Evolutionary conservation across 2,888 invertebrate species (phyloP).

Genomic region (Pharmacophagus antenor): DNA sequence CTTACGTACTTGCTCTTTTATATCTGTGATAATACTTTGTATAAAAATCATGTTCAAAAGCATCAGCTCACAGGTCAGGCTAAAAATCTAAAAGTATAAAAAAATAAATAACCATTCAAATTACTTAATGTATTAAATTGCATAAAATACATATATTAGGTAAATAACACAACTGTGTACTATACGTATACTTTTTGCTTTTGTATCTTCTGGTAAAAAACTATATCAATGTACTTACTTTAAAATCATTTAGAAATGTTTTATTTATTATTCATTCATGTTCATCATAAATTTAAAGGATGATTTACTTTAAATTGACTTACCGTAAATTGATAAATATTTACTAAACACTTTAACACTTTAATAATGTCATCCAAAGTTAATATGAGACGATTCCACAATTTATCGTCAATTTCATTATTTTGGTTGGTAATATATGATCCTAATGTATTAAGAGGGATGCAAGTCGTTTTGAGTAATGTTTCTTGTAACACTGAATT

Average conservation of each 20-base stretch:
- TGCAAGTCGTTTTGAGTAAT: constrained; percentile 8
- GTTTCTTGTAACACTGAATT: constrained; percentile 41
- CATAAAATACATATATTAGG: too few relatives aligned
- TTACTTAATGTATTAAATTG: too few relatives aligned
- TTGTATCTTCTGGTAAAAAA: too few relatives aligned
- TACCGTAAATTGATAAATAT: constrained; percentile 50
- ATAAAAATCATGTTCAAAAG: constrained; percentile 49
- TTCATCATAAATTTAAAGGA: not conserved
- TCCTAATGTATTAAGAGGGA: constrained; percentile 28
- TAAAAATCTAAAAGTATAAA: constrained; percentile 49
- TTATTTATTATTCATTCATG: not conserved
- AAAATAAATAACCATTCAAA: not conserved
- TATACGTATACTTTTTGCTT: too few relatives aligned
- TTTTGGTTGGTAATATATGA: constrained; percentile 3
- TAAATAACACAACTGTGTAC: too few relatives aligned
- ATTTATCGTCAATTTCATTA: constrained; percentile 19
- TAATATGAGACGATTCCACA: constrained; percentile 21
- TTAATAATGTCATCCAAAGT: constrained; percentile 9
- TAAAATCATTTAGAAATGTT: too few relatives aligned
- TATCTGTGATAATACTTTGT: constrained; percentile 47
- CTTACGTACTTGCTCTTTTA: constrained; percentile 50
- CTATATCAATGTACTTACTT: too few relatives aligned
- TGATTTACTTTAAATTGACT: constrained; percentile 32
- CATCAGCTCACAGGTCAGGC: constrained; percentile 47
- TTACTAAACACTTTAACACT: constrained; percentile 9